A percentile compares a stretch with the other conserved stretches of the same genome.
phyloP scores from a whole-genome alignment of 1,140 invertebrate species.

The Polypedilum vanderplanki region DNA sequence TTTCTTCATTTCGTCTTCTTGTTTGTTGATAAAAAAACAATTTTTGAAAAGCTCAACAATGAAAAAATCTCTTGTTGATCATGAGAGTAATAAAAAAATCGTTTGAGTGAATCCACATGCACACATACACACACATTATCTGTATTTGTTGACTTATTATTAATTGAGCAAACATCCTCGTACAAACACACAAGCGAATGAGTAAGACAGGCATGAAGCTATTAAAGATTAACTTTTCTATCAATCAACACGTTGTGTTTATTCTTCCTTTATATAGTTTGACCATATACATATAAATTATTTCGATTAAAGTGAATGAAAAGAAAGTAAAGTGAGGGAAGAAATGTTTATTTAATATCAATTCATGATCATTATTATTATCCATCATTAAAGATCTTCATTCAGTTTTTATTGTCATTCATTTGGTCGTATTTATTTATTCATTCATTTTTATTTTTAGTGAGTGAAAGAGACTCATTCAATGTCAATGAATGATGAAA shows the following conservation, averaged over 20 bases:
- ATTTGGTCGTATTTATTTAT: too few relatives aligned
- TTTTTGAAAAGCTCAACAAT: too few relatives aligned
- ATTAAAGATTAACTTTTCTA: background rate
- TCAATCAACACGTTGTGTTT: background rate
- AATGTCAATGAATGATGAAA: too few relatives aligned
- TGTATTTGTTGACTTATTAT: background rate
- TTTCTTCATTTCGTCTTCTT: too few relatives aligned
- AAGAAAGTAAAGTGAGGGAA: background rate
- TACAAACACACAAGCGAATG: background rate
- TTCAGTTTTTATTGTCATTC: background rate
- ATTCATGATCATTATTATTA: background rate
- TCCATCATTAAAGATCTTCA: background rate
- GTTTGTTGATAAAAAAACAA: too few relatives aligned
- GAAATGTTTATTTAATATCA: conserved; percentile 7
- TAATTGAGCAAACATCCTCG: background rate
- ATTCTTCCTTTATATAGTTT: background rate
- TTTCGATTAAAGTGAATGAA: background rate
- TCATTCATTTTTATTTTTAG: too few relatives aligned
- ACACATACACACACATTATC: background rate
- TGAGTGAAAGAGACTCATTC: too few relatives aligned
- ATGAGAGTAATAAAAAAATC: background rate
- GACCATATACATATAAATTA: background rate
- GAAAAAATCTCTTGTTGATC: background rate
- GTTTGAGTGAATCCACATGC: conserved; percentile 34
- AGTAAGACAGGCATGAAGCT: background rate